Conservation (phyloP, 2,113 vertebrate species). For the Pseudorasbora parva region DNA sequence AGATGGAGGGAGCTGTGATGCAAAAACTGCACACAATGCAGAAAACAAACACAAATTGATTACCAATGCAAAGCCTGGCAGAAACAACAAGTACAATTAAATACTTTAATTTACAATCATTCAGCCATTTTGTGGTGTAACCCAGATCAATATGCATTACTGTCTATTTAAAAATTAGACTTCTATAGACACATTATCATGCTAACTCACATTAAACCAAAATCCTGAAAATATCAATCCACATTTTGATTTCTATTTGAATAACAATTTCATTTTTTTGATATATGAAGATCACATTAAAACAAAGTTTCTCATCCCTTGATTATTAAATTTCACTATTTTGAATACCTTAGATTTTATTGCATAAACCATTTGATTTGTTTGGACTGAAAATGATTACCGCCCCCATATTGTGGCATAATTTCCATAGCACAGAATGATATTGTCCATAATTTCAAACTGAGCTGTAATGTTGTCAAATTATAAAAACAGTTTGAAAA, state of each 20-base stretch:
- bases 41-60: slow-evolving; percentile 66
- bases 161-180: slow-evolving; percentile 55
- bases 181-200: slow-evolving; percentile 6
- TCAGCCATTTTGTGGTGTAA: slow-evolving; percentile 61
- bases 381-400: background rate
- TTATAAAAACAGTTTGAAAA: background rate
- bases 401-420: background rate
- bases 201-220: background rate
- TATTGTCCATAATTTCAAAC: background rate
- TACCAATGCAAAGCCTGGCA: slow-evolving; percentile 70
- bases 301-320: background rate
- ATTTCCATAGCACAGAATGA: background rate
- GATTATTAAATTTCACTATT: background rate
- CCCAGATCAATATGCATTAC: slow-evolving; percentile 72
- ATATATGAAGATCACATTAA: background rate
- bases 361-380: background rate
- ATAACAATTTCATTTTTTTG: background rate
- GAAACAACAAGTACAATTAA: slow-evolving; percentile 68
- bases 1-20: slow-evolving; percentile 1
- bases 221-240: background rate
- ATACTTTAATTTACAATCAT: slow-evolving; percentile 71
- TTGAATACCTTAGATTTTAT: background rate
- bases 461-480: background rate
- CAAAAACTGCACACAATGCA: slow-evolving; percentile 58
- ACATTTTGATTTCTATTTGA: background rate